phyloP scores from a whole-genome alignment of 1,140 invertebrate genomes.

The Melanaphis sacchari region DNA sequence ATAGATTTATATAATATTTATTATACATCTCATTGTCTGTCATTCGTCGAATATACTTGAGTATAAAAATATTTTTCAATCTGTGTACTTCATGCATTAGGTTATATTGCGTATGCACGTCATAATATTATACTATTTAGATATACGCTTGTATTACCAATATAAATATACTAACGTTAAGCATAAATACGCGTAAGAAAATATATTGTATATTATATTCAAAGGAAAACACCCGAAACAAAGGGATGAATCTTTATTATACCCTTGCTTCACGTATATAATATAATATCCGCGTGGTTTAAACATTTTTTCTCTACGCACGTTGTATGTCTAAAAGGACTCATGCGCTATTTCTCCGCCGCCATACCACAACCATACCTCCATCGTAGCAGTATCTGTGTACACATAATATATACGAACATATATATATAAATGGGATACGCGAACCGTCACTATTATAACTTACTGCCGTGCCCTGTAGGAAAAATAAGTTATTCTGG shows the following conservation, averaged over 20 bases:
- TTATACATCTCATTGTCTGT: background rate
- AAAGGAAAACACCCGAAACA: slow-evolving; percentile 7
- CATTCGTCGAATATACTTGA: background rate
- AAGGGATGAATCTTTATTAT: slow-evolving; percentile 22
- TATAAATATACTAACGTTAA: background rate
- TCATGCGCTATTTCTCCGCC: background rate
- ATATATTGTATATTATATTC: background rate
- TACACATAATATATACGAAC: background rate
- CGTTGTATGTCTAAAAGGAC: background rate
- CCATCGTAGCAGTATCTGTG: background rate
- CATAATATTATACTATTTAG: background rate
- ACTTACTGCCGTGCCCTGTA: slow-evolving; percentile 33
- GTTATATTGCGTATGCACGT: background rate
- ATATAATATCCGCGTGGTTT: background rate
- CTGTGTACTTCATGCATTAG: background rate
- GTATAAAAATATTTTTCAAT: background rate
- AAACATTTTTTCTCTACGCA: slow-evolving; percentile 17
- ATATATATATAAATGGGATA: background rate
- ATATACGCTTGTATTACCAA: background rate
- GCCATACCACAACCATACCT: background rate
- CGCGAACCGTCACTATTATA: slow-evolving; percentile 47
- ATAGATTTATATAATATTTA: background rate
- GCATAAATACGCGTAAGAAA: background rate
- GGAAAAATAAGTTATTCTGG: slow-evolving; percentile 57
- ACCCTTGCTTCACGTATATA: background rate